Evolutionary conservation across 53 echinoderm and acorn worm genomes (phyloP).

Genomic region (Actinopyga echinites): DNA sequence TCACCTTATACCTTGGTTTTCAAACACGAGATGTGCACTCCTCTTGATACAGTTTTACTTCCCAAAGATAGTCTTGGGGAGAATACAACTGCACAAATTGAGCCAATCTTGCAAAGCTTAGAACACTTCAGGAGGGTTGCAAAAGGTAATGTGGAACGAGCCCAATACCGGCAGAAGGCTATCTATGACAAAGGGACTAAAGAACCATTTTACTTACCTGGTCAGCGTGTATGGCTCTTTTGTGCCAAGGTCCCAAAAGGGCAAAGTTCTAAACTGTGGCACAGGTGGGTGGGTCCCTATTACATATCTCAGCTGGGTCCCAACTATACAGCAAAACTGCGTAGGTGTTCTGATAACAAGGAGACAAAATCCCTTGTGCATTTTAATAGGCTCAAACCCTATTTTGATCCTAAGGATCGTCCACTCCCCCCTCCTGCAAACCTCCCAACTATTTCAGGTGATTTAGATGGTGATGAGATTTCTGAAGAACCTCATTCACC

Average conservation of each 20-base stretch:
- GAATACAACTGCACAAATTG: background rate
- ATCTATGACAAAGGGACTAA: constrained; percentile 49
- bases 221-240: constrained; percentile 50
- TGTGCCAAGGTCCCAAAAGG: constrained; percentile 43
- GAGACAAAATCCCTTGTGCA: constrained; percentile 17
- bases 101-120: constrained; percentile 32
- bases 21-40: constrained; percentile 46
- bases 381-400: constrained; percentile 12
- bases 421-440: constrained; percentile 34
- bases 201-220: constrained; percentile 29
- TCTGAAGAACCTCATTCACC: background rate
- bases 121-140: constrained; percentile 37
- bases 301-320: constrained; percentile 41
- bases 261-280: constrained; percentile 14
- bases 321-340: constrained; percentile 44
- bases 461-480: constrained; percentile 10
- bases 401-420: constrained; percentile 47
- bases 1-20: constrained; percentile 54
- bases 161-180: constrained; percentile 40
- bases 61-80: background rate
- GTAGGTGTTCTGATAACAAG: constrained; percentile 35
- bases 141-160: constrained; percentile 19
- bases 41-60: constrained; percentile 45
- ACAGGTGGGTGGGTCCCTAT: constrained; percentile 57
- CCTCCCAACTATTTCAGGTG: background rate